These are phyloP conservation scores for Gonioctena quinquepunctata DNA, from an alignment of 1,140 invertebrate species.

Conservation along the genomic window DNA sequence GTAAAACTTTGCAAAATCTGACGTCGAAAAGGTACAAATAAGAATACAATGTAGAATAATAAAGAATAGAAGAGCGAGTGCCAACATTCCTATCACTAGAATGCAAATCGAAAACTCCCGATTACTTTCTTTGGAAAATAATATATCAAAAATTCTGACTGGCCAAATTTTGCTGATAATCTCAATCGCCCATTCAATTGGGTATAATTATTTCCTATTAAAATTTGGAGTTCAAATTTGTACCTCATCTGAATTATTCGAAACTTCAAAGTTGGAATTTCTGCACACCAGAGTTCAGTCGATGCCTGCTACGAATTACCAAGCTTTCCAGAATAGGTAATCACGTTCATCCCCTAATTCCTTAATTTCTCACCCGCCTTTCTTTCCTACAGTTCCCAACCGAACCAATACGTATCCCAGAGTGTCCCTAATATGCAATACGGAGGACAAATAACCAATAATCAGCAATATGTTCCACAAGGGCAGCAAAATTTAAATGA, in stretches of 20 bases:
- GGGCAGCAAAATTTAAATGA: neutral
- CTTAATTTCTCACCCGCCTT: neutral
- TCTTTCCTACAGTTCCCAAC: slow-evolving; percentile 1
- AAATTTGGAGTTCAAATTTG: slow-evolving; percentile 23
- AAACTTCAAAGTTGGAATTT: neutral
- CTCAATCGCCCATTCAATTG: too few relatives aligned
- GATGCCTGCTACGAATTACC: slow-evolving; percentile 23
- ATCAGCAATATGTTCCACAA: neutral
- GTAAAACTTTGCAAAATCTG: too few relatives aligned
- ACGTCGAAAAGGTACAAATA: too few relatives aligned
- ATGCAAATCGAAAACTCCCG: too few relatives aligned
- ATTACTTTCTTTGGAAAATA: too few relatives aligned
- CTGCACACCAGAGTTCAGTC: slow-evolving; percentile 20
- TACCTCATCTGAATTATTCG: too few relatives aligned
- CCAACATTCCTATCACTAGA: too few relatives aligned
- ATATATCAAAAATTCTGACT: too few relatives aligned
- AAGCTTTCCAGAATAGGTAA: neutral
- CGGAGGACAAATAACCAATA: neutral
- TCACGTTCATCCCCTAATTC: neutral
- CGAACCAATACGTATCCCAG: slow-evolving; percentile 4
- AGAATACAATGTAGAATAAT: too few relatives aligned
- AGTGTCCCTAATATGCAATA: slow-evolving; percentile 21
- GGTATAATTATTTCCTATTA: too few relatives aligned
- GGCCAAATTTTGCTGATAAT: too few relatives aligned
- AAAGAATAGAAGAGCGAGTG: too few relatives aligned